Evolutionary conservation across 2,888 invertebrate genomes (phyloP), one percentile per base, ranked within the genome.

Genomic region (Platynereis dumerilii): DNA sequence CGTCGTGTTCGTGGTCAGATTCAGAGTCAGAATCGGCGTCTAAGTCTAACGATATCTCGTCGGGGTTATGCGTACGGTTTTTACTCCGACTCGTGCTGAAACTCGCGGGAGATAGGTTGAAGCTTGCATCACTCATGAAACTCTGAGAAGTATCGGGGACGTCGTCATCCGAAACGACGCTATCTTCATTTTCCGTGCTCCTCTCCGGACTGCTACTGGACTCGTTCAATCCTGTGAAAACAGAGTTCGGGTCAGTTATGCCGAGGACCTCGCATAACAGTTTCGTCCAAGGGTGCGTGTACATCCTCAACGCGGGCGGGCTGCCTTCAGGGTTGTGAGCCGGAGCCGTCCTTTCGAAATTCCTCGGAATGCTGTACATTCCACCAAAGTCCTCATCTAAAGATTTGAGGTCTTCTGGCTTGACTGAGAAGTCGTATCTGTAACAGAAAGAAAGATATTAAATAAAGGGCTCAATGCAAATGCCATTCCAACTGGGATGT

Each of bases 391-490:
- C 87, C 53, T 86, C 84, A 0, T 87, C 76, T 3, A 94, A 85
- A 22, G 86, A 83, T 22, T 88, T 85, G 70, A 91, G 89, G 78
- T 96, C 94, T 65, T 90, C 90, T 59, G 87, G 84, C 5, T 90
- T 90, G 24, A 94, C 93, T 59, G 88, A 89, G 79, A 91, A 93
- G 70, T 88, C 85, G 86, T 87, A 91, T 76, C 92, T 91, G 80
- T 54, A 86, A 86, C 71, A 65, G 63, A 63, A 65, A 52, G 22
- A 3, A 27, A 55, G 7, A 26, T 10, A 27, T 55, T 34, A 55
- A 24, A 26, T 17, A 53, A 53, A 53, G 20, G n/a, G 42, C 39
- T 22, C 26, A 58, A 34, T 34, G 26, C 28, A 58, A 42, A 20
- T 10, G 39, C 20, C 24, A 22, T n/a, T n/a, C 29, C 42, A 42